phyloP scores from a whole-genome alignment of 2,797 vertebrate genomes.

The Triplophysa bombifrons region DNA sequence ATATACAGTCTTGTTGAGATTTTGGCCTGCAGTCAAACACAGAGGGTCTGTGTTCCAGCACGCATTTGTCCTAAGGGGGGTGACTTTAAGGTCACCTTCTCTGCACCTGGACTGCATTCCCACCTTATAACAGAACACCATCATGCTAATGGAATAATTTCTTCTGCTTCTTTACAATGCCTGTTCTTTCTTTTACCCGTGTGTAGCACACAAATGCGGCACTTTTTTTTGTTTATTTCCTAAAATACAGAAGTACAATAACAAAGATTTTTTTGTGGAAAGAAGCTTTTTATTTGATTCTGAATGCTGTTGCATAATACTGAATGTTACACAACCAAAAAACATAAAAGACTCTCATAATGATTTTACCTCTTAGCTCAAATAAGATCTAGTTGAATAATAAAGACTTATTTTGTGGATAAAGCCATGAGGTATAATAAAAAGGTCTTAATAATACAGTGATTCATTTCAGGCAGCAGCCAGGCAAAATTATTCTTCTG shows the following conservation, averaged over 20 bases:
- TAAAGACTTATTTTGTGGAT: conserved; percentile 2
- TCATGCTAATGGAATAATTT: not conserved
- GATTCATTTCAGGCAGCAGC: not conserved
- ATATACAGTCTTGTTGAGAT: not conserved
- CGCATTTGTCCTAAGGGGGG: conserved; percentile 1
- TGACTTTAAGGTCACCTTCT: conserved; percentile 3
- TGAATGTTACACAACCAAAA: not conserved
- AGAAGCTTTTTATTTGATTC: not conserved
- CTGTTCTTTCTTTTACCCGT: not conserved
- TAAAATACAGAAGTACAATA: not conserved
- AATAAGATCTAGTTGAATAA: not conserved
- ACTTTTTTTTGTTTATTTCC: not conserved
- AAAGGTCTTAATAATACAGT: not conserved
- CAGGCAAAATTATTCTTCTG: conserved; percentile 59
- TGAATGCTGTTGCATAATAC: not conserved
- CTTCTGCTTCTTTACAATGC: not conserved
- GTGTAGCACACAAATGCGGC: not conserved
- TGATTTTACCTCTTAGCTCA: not conserved
- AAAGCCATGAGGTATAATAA: not conserved
- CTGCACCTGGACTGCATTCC: conserved; percentile 34
- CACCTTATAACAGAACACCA: conserved; percentile 10
- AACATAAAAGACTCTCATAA: not conserved
- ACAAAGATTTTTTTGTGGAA: not conserved
- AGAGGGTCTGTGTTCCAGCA: not conserved
- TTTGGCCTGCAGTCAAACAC: not conserved